Evolutionary conservation across 2,797 vertebrate species (phyloP), one percentile per base, ranked within the genome.

Genomic region (Brachymystax lenok): DNA sequence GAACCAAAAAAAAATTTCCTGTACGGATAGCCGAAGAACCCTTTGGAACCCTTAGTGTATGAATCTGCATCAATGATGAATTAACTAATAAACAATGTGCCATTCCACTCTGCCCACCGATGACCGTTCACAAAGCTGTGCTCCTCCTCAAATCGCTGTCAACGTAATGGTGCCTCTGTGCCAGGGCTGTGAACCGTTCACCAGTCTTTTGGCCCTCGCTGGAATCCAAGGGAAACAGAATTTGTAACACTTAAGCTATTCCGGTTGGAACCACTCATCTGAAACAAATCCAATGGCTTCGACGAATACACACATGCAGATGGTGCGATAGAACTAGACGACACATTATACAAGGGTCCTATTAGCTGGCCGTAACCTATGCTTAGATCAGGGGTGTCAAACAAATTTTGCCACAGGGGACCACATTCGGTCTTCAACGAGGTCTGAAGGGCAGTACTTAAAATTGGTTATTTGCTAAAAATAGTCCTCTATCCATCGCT

Each of bases 161-260:
- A 79, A 87, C 83, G 10, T 86, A 1, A 73, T 46, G 51, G 50
- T 12, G 84, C 82, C 80, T 81, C 87, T 0, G 0, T 80, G 87
- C 82, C 87, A 1, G 74, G 84, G 83, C 88, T 90, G 79, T 90
- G 88, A 91, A 90, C 91, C 79, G 81, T 92, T 94, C 90, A 84
- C 88, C 90, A 90, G 88, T 90, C 92, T 91, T 89, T 87, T 91
- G 88, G 80, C 71, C 87, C 78, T 86, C 59, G 6, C 72, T 77
- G 75, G 30, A 82, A 74, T 84, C 92, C 90, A 88, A 85, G 89
- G 89, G 87, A 89, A 94, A 93, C 79, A 79, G 85, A 90, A 88
- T 94, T 93, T 92, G 89, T 91, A 89, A 88, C 92, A 94, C 89
- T 90, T 91, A 85, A 87, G 89, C 91, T 93, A 84, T 83, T 85